Evolutionary conservation across 2,797 vertebrate species (phyloP), one percentile per base, ranked within the genome.

Genomic region (Choloepus didactylus): DNA sequence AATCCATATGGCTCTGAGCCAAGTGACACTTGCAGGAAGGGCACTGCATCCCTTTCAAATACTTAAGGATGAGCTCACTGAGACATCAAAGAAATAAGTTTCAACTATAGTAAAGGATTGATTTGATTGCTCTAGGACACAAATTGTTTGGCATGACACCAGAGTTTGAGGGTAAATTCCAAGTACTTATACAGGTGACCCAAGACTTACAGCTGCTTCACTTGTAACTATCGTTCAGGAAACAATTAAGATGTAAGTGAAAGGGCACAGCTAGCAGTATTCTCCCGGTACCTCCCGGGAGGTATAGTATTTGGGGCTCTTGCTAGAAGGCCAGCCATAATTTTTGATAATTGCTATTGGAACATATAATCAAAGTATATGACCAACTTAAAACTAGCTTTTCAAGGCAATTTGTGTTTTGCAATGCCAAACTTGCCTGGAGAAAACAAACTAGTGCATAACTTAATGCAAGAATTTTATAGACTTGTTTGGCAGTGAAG

Each of bases 91-190:
- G 96, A 94, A 87, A 59, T 66, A 87, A 27, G 25, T 86, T 93
- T 91, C 80, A 89, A 59, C 93, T 87, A 19, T 80, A 93, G 89
- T 67, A 87, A 56, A 89, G 89, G 86, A 70, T 54, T 97, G 97
- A 97, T 96, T 95, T 96, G 96, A 97, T 97, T 97, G 97, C 97
- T 95, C 89, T 96, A 92, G 96, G 91, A 97, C 84, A 94, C 89
- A 97, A 89, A 97, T 96, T 96, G 73, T 96, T 97, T 96, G 96
- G 97, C 97, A 93, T 91, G 66, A 89, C 83, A 96, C 93, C 93
- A 97, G 96, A 94, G 94, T 96, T 94, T 95, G 59, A 87, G 95
- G 94, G 97, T 93, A 96, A 97, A 97, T 97, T 97, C 95, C 97
- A 97, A 95, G 91, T 77, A 95, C 72, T 96, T 96, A 95, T 85